Percentiles rank a stretch among this genome's conserved stretches.
Conservation (phyloP, 2,888 invertebrate genomes). For the Minunthozetes semirufus region DNA sequence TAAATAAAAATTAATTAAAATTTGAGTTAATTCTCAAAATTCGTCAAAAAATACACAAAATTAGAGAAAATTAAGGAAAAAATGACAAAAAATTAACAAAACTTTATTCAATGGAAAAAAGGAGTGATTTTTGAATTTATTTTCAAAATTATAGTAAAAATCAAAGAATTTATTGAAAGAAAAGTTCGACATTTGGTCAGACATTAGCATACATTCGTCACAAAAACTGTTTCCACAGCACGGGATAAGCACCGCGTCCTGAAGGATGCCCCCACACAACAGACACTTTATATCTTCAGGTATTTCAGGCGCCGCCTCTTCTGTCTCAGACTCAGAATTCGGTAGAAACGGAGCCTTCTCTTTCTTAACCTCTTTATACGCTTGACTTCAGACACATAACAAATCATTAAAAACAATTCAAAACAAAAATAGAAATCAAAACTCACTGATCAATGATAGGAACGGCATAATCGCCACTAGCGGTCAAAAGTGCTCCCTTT, state of each 20-base stretch:
- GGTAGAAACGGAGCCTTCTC: slow-evolving; percentile 61
- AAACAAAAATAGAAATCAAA: slow-evolving; percentile 29
- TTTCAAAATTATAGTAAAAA: slow-evolving; percentile 35
- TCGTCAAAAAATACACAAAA: not conserved
- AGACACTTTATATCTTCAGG: slow-evolving; percentile 87
- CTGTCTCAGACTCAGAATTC: slow-evolving; percentile 50
- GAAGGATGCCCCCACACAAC: slow-evolving; percentile 81
- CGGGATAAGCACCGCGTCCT: slow-evolving; percentile 94
- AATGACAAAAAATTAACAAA: not conserved
- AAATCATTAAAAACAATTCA: slow-evolving; percentile 1
- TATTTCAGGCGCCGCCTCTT: slow-evolving; percentile 54
- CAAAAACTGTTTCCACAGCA: slow-evolving; percentile 98
- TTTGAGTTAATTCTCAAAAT: not conserved
- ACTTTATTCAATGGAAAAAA: not conserved
- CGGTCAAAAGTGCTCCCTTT: slow-evolving; percentile 85
- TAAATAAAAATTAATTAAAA: slow-evolving; percentile 29
- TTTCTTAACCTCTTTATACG: slow-evolving; percentile 66
- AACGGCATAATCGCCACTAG: slow-evolving; percentile 77
- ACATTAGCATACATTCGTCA: slow-evolving; percentile 70
- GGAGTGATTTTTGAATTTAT: not conserved
- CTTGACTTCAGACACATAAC: slow-evolving; percentile 56
- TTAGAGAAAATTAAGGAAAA: not conserved
- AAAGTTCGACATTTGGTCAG: slow-evolving; percentile 47
- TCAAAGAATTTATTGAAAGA: slow-evolving; percentile 28
- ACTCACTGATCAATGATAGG: slow-evolving; percentile 79